Conservation (phyloP, 2,797 vertebrate genomes). For the Thaleichthys pacificus region DNA sequence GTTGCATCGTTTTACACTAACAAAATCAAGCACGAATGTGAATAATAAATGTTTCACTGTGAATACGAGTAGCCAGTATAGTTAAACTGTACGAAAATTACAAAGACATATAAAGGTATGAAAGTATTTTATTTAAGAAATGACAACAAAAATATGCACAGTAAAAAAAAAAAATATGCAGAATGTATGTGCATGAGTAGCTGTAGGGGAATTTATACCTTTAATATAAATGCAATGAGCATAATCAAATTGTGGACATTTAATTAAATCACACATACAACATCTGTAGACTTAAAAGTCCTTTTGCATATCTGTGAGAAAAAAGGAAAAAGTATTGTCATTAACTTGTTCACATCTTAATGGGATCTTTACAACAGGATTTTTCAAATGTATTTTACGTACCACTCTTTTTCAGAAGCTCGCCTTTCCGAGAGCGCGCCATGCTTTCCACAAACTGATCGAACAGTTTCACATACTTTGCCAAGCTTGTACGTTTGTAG, state of each 20-base stretch:
- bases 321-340: not conserved
- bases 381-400: slow-evolving; percentile 35
- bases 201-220: not conserved
- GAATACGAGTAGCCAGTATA: too few species aligned
- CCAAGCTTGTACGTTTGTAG: slow-evolving; percentile 91
- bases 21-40: too few species aligned
- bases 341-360: not conserved
- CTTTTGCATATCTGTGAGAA: slow-evolving; percentile 75
- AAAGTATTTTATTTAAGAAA: not conserved
- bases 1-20: too few species aligned
- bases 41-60: too few species aligned
- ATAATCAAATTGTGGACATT: too few species aligned
- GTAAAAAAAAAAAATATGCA: not conserved
- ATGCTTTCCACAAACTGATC: slow-evolving; percentile 88
- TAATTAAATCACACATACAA: not conserved
- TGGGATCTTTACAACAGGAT: not conserved
- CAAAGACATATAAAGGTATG: not conserved
- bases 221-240: too few species aligned
- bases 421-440: slow-evolving; percentile 79
- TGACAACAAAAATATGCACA: not conserved
- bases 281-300: slow-evolving; percentile 59
- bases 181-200: not conserved
- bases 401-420: slow-evolving; percentile 86
- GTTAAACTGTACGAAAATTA: too few species aligned
- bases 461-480: slow-evolving; percentile 84